Percentiles rank a stretch among this genome's conserved stretches.
Conservation (phyloP, 2,797 vertebrate genomes). For the Mormyrus proboscirostris region DNA sequence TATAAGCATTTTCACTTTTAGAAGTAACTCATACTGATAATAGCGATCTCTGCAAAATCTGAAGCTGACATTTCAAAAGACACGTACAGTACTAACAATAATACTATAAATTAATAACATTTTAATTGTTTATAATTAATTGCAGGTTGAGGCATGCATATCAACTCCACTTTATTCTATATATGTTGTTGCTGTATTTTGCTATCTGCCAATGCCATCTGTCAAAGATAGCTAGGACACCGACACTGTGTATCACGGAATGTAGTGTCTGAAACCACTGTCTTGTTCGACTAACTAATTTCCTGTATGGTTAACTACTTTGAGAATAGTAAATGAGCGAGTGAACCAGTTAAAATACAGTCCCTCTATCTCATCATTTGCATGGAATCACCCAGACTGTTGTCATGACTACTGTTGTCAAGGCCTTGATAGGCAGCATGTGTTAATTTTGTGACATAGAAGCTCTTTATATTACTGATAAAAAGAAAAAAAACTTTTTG, state of each 20-base stretch:
- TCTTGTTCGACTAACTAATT: background rate
- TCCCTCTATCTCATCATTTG: slow-evolving; percentile 33
- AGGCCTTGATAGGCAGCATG: slow-evolving; percentile 40
- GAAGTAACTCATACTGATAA: background rate
- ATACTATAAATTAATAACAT: background rate
- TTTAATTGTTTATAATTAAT: background rate
- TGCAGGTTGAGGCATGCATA: background rate
- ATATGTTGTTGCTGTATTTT: background rate
- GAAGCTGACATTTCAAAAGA: background rate
- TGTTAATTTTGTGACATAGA: slow-evolving; percentile 11
- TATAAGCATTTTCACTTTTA: background rate
- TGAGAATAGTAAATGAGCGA: background rate
- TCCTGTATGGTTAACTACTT: background rate
- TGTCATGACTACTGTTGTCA: slow-evolving; percentile 54
- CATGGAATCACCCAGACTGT: slow-evolving; percentile 52
- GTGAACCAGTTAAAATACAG: background rate
- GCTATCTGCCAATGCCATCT: background rate
- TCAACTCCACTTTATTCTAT: background rate
- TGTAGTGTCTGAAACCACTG: background rate
- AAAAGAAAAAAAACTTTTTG: background rate
- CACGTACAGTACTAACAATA: background rate
- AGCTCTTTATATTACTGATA: slow-evolving; percentile 3
- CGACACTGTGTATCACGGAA: background rate
- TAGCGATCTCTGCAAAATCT: background rate
- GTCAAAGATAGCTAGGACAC: background rate